Evolutionary conservation across 2,113 vertebrate genomes (phyloP), one percentile per base, ranked within the genome.

Genomic region (Cinclus mexicanus): DNA sequence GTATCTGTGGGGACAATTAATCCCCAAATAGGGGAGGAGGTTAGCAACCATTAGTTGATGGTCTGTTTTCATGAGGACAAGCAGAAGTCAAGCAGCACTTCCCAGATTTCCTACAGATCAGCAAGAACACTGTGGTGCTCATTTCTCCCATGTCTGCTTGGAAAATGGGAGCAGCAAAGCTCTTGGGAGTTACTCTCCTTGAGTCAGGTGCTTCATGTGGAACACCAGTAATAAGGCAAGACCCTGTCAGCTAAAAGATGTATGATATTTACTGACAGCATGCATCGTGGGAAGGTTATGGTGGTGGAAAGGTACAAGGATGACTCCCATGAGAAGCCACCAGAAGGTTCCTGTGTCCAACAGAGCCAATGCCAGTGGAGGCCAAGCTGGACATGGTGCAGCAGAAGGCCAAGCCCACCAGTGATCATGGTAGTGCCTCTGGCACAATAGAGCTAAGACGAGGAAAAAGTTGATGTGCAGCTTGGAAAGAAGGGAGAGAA

Each of bases 341-440:
- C 28, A 42, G 35, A 83, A 55, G 41, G 17, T 13, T 83, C 41
- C 41, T 69, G 25, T 35, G 41, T 31, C 49, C 55, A 56, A 61
- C 8, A 18, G 52, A 74, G 69, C 53, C 46, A 46, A 6, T 25
- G 46, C 16, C 60, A 59, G 8, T 9, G 5, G 22, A 39, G 26
- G 39, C 22, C 52, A 35, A 25, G 15, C 26, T 0, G 0, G 15
- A 39, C 16, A 13, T 7, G 20, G 37, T 33, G 33, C 44, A 52
- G 60, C 37, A n/a, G 18, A 33, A 59, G 10, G 7, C 39, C 0
- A 0, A 74, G 33, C 26, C 39, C 15, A n/a, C 21, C 39, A 52
- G 39, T 1, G 2, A 52, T 20, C 6, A 3, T n/a, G 19, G 59
- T 7, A 65, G 33, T 11, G 19, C 15, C 23, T 52, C 33, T 13